These are phyloP conservation scores for Anthopleura sola DNA, from an alignment of 64 coral and sea anemone genomes.

Conservation along the genomic window DNA sequence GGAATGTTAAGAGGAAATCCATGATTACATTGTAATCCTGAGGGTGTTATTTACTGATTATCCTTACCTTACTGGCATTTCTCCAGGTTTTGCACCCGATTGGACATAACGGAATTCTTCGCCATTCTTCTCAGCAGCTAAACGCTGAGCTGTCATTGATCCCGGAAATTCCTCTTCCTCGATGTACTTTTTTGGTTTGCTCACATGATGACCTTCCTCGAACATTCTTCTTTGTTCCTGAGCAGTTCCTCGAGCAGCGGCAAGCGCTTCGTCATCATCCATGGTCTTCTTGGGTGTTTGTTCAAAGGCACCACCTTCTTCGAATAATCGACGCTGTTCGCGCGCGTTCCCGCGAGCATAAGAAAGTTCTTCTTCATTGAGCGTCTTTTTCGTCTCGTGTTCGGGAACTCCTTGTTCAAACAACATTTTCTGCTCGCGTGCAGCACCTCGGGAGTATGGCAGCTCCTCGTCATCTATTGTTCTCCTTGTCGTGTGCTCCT, in stretches of 20 bases:
- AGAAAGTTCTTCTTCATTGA: slow-evolving; percentile 36
- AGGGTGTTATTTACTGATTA: too few relatives aligned
- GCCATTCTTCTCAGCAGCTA: neutral
- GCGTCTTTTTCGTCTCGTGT: neutral
- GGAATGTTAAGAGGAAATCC: too few relatives aligned
- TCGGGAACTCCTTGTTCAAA: slow-evolving; percentile 24
- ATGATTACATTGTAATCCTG: too few relatives aligned
- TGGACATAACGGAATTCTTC: neutral
- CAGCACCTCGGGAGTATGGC: neutral
- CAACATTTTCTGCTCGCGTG: slow-evolving; percentile 31
- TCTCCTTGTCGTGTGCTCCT: neutral
- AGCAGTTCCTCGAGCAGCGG: neutral
- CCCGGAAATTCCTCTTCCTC: slow-evolving; percentile 42
- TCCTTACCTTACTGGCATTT: neutral
- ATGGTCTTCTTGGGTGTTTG: neutral
- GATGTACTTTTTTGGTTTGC: slow-evolving; percentile 12
- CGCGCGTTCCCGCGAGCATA: neutral
- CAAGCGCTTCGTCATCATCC: slow-evolving; percentile 11
- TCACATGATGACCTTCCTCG: slow-evolving; percentile 17
- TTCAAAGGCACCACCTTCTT: neutral
- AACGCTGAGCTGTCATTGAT: slow-evolving; percentile 8
- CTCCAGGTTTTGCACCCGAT: neutral
- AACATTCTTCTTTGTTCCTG: slow-evolving; percentile 33
- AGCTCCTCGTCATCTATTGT: slow-evolving; percentile 26
- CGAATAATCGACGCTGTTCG: neutral